These are phyloP conservation scores for Phenganax stokvisi DNA, from an alignment of 92 coral and sea anemone species.

Conservation along the genomic window DNA sequence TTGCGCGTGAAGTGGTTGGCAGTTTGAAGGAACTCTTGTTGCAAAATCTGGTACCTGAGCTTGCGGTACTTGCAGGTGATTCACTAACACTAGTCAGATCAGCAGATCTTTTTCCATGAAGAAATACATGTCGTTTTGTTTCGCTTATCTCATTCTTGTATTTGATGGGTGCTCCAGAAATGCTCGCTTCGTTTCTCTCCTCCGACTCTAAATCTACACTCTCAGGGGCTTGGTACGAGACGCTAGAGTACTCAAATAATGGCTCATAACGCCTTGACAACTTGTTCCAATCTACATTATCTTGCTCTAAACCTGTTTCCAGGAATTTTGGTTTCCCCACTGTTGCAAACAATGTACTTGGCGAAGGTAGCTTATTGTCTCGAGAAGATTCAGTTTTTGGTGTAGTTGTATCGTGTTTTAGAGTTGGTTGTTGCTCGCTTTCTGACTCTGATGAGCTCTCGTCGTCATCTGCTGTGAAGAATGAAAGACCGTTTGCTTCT, in stretches of 20 bases:
- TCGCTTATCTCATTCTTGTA: slow-evolving; percentile 81
- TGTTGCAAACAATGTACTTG: slow-evolving; percentile 82
- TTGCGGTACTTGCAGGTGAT: not conserved
- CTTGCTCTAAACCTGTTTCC: slow-evolving; percentile 57
- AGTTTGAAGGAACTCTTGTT: not conserved
- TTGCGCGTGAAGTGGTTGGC: no score
- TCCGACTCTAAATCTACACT: slow-evolving; percentile 57
- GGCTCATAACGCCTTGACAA: slow-evolving; percentile 86
- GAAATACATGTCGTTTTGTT: slow-evolving; percentile 74
- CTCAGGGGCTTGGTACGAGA: slow-evolving; percentile 56
- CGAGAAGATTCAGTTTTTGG: slow-evolving; percentile 16
- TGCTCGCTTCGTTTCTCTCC: slow-evolving; percentile 71
- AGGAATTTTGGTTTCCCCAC: slow-evolving; percentile 86
- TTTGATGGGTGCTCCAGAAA: slow-evolving; percentile 75
- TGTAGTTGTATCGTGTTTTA: not conserved
- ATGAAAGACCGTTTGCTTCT: slow-evolving; percentile 63
- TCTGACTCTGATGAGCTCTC: slow-evolving; percentile 87
- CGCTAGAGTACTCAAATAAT: slow-evolving; percentile 60
- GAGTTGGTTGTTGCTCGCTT: slow-evolving; percentile 42
- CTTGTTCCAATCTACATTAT: slow-evolving; percentile 73
- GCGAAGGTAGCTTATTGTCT: slow-evolving; percentile 77
- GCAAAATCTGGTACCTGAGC: not conserved
- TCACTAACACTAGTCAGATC: slow-evolving; percentile 20
- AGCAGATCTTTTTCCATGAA: slow-evolving; percentile 74
- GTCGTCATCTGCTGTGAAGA: slow-evolving; percentile 73